Percentiles rank a stretch among this genome's conserved stretches.
These are phyloP conservation scores for Todiramphus chloris DNA, from an alignment of 2,113 vertebrate genomes.

Conservation along the genomic window DNA sequence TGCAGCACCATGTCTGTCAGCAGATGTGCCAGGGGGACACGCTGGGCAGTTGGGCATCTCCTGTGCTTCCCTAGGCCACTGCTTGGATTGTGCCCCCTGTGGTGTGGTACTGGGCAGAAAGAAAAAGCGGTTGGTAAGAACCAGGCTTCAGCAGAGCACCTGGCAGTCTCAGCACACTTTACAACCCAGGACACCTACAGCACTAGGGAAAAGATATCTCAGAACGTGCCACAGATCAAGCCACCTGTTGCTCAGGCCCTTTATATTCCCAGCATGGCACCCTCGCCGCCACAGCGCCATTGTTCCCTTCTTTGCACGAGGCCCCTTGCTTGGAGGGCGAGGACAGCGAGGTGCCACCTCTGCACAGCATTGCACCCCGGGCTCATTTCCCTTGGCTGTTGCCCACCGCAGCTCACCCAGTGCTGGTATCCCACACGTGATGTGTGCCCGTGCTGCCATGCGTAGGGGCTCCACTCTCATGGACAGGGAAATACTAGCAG, in stretches of 20 bases:
- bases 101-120: background rate
- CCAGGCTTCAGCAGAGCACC: background rate
- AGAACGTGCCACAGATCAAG: background rate
- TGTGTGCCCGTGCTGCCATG: background rate
- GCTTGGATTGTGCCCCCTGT: accelerated
- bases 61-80: no score
- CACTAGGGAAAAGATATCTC: background rate
- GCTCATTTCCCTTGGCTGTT: background rate
- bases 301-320: background rate
- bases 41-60: accelerated
- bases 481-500: background rate
- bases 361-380: accelerated
- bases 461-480: background rate
- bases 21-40: accelerated
- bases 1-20: accelerated
- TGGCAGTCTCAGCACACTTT: background rate
- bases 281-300: accelerated
- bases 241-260: background rate
- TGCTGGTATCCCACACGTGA: background rate
- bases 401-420: accelerated
- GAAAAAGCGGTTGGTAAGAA: background rate
- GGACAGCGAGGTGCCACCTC: background rate
- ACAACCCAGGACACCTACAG: background rate
- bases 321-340: background rate
- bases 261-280: background rate